Base-by-base conservation (phyloP, 2,113 vertebrate species). In the Nansenia antarctica region DNA sequence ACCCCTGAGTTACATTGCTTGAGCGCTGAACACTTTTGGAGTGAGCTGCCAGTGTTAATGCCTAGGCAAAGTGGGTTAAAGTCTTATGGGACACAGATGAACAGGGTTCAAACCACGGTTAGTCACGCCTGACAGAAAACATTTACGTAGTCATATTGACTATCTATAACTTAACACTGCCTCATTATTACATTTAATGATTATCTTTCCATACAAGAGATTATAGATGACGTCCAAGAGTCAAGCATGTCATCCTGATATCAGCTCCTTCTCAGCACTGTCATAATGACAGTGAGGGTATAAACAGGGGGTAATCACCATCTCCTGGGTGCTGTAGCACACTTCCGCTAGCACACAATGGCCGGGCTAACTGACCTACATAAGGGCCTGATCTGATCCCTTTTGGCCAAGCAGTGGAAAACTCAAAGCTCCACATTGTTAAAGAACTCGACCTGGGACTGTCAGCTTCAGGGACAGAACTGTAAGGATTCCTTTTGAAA, bases 281-380 rank as follows among this genome's bases (percentile, higher is more conserved):
- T 27, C 30, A 24, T 58, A 62, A 52, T 61, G 67, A 2, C 39
- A 26, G 26, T 62, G 20, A 42, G 35, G 26, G 18, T 26, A 27
- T 39, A 47, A n/a, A n/a, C 42, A 47, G 42, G 37, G n/a, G 20
- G 14, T 47, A 47, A 47, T 47, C 42, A 47, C 42, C 42, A 47
- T 47, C 42, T 47, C 42, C 42, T n/a, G 9, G 7, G 42, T 47
- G 42, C 42, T 47, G 42, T n/a, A 42, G 5, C 12, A 45, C 3
- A 5, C 42, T 45, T 18, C 45, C 34, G 52, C 60, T 59, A 26
- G 18, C 62, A 62, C 59, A 65, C 57, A 73, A 55, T 45, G 32
- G 24, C 37, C 54, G 6, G 15, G 5, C 52, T 27, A 37, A 9
- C 55, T 62, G 68, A 55, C 71, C 74, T 62, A 70, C 49, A 74